A percentile compares a stretch with the other conserved stretches of the same genome.
Evolutionary conservation across 1,140 invertebrate species (phyloP).

Genomic region (Drosophila arizonae): DNA sequence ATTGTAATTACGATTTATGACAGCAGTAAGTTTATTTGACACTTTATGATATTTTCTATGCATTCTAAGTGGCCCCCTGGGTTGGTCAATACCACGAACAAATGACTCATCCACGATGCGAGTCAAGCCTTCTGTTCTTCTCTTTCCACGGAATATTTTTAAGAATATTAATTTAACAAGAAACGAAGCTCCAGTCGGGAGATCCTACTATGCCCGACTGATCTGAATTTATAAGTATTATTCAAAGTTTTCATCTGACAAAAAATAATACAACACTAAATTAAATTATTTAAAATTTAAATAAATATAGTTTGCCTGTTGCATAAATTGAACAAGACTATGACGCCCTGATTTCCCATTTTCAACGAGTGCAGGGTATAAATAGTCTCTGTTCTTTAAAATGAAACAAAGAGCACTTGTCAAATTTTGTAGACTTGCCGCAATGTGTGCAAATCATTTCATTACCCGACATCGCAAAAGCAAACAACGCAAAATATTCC

Average conservation of each 20-base stretch:
- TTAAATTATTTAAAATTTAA: no score
- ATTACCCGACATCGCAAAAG: constrained; percentile 43
- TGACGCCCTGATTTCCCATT: no score
- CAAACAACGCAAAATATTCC: constrained; percentile 48
- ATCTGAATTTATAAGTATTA: no score
- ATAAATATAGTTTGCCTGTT: no score
- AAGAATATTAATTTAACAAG: neutral
- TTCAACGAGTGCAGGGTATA: no score
- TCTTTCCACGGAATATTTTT: neutral
- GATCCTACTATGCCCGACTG: no score
- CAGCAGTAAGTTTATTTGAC: constrained; percentile 57
- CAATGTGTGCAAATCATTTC: constrained; percentile 70
- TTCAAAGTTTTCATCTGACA: no score
- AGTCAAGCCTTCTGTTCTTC: neutral
- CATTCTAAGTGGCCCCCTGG: constrained; percentile 25
- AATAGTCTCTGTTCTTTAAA: constrained; percentile 1
- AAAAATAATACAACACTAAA: no score
- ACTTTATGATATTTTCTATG: constrained; percentile 48
- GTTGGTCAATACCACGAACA: neutral
- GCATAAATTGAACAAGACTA: no score
- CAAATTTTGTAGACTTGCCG: constrained; percentile 7
- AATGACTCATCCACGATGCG: constrained; percentile 9
- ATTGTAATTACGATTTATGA: constrained; percentile 66
- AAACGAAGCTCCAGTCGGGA: no score
- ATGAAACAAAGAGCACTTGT: constrained; percentile 28